These are phyloP conservation scores for Burhinus bistriatus DNA, from an alignment of 2,113 vertebrate species.

Conservation along the genomic window DNA sequence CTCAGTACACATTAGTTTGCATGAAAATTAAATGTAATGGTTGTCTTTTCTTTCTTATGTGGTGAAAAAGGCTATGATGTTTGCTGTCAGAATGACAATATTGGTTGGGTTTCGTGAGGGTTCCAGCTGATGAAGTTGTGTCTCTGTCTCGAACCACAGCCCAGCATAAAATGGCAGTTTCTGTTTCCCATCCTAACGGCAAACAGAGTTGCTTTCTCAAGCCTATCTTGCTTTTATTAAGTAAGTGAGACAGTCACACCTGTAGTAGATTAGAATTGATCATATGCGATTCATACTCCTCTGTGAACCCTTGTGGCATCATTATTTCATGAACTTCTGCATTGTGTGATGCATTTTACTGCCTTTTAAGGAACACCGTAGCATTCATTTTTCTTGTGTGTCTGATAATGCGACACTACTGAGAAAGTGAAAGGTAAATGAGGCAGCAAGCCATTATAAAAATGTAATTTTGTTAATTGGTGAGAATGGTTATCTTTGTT, in stretches of 20 bases:
- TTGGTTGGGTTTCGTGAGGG: neutral
- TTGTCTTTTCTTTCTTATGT: neutral
- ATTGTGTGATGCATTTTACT: neutral
- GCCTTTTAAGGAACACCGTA: slow-evolving; percentile 4
- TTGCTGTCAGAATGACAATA: neutral
- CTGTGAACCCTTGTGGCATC: slow-evolving; percentile 20
- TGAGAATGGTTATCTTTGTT: neutral
- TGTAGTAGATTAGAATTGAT: slow-evolving; percentile 49
- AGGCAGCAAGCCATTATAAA: neutral
- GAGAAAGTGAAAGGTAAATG: neutral
- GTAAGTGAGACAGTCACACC: slow-evolving; percentile 5
- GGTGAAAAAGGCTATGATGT: neutral
- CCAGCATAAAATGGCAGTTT: neutral
- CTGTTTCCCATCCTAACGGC: neutral
- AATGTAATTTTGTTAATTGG: neutral
- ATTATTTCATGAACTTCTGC: slow-evolving; percentile 15
- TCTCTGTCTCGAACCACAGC: neutral
- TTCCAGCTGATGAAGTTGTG: neutral
- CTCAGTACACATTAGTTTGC: neutral
- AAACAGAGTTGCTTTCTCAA: neutral
- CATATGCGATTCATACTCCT: neutral
- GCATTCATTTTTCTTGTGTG: neutral
- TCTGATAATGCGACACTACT: neutral
- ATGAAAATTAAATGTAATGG: neutral
- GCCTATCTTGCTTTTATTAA: neutral